Evolutionary conservation across 2,888 invertebrate genomes (phyloP).

Genomic region (Drosophila quinaria): DNA sequence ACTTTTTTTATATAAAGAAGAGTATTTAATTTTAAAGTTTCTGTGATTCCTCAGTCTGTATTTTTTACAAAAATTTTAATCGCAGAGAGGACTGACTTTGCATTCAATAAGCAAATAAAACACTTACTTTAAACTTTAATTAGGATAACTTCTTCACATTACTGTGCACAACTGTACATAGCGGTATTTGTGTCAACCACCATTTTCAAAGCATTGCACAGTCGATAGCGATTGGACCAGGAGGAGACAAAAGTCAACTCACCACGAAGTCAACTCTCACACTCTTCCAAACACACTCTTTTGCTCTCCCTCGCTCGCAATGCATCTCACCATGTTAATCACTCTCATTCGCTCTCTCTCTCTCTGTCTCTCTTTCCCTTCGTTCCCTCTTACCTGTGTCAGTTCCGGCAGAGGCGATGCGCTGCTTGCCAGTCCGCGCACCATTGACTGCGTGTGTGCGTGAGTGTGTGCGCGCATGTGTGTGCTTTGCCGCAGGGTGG

Average conservation of each 20-base stretch:
- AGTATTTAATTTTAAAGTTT: too few relatives aligned
- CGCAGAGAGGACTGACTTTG: too few relatives aligned
- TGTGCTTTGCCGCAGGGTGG: conserved; percentile 49
- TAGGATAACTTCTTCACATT: not conserved
- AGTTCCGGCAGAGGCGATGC: conserved; percentile 65
- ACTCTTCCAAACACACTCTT: conserved; percentile 1
- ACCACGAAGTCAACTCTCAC: conserved; percentile 36
- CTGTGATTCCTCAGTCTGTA: too few relatives aligned
- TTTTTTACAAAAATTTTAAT: too few relatives aligned
- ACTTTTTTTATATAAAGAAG: too few relatives aligned
- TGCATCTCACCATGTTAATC: conserved; percentile 11
- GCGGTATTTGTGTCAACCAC: conserved; percentile 37
- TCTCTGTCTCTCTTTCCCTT: too few relatives aligned
- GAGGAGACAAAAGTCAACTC: conserved; percentile 19
- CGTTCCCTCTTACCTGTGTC: conserved; percentile 61
- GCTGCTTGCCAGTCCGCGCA: conserved; percentile 70
- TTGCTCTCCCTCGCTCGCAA: conserved; percentile 11
- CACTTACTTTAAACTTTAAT: not conserved
- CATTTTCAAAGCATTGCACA: conserved; percentile 53
- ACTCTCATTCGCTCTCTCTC: not conserved
- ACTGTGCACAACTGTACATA: conserved; percentile 35
- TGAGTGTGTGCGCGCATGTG: conserved; percentile 25
- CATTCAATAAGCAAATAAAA: not conserved
- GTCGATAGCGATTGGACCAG: conserved; percentile 45
- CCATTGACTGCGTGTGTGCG: conserved; percentile 14